These are phyloP conservation scores for Drosophila persimilis DNA, from an alignment of 1,140 invertebrate genomes.

Conservation along the genomic window DNA sequence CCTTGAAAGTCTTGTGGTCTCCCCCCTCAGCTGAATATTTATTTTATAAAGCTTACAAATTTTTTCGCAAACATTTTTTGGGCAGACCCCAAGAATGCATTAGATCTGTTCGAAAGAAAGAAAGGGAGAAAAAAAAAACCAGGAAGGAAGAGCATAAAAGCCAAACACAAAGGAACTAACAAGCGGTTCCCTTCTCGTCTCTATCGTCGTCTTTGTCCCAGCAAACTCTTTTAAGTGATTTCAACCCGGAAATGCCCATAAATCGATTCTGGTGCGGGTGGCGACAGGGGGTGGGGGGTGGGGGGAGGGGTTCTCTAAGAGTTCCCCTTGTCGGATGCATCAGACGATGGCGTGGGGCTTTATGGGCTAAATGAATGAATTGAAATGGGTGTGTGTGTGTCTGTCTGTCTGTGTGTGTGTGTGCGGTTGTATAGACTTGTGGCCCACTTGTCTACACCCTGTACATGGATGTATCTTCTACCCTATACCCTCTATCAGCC, in stretches of 20 bases:
- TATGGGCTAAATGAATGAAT: slow-evolving; percentile 76
- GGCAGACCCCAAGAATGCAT: slow-evolving; percentile 34
- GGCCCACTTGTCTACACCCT: slow-evolving; percentile 53
- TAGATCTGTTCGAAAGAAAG: slow-evolving; percentile 23
- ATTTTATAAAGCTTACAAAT: slow-evolving; percentile 78
- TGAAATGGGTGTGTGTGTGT: slow-evolving; percentile 63
- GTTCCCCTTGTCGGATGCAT: slow-evolving; percentile 43
- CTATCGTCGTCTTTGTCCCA: slow-evolving; percentile 8
- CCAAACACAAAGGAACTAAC: slow-evolving; percentile 67
- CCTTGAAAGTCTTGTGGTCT: slow-evolving; percentile 35
- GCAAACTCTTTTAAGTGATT: slow-evolving; percentile 72
- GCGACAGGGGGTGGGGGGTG: background rate
- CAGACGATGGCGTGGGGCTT: slow-evolving; percentile 26
- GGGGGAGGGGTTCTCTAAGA: slow-evolving; percentile 12
- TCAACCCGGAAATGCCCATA: slow-evolving; percentile 79
- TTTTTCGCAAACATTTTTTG: slow-evolving; percentile 53
- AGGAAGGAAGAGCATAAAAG: slow-evolving; percentile 45
- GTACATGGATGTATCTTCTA: background rate
- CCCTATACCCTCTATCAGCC: background rate
- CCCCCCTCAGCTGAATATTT: slow-evolving; percentile 48
- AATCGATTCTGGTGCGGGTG: slow-evolving; percentile 62
- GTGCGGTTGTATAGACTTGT: slow-evolving; percentile 74
- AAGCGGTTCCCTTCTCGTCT: slow-evolving; percentile 36
- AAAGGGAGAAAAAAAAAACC: slow-evolving; percentile 9
- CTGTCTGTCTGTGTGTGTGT: slow-evolving; percentile 17